These are phyloP conservation scores for Chorisops tibialis DNA, from an alignment of 2,888 invertebrate species.

Conservation along the genomic window DNA sequence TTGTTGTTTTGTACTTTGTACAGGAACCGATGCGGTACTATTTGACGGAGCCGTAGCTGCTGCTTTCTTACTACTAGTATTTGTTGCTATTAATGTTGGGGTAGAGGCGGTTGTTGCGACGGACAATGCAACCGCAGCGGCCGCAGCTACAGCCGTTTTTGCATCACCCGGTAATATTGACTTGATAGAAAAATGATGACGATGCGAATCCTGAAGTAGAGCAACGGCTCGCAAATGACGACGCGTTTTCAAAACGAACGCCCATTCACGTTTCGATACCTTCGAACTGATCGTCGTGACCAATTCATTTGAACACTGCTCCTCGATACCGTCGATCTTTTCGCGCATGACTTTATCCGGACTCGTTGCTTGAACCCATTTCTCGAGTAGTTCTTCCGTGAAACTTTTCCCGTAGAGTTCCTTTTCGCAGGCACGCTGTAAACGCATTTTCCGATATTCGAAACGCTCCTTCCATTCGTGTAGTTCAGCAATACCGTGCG, in stretches of 20 bases:
- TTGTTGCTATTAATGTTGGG: background rate
- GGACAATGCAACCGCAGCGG: background rate
- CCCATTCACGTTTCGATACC: conserved; percentile 60
- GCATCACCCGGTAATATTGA: conserved; percentile 48
- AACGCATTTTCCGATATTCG: conserved; percentile 62
- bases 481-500: conserved; percentile 68
- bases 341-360: conserved; percentile 63
- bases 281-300: conserved; percentile 62
- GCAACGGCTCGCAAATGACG: conserved; percentile 61
- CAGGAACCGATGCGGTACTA: background rate
- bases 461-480: conserved; percentile 72
- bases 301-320: conserved; percentile 58
- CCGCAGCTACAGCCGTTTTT: background rate
- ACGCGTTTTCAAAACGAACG: conserved; percentile 57
- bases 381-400: conserved; percentile 64
- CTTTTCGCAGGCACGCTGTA: conserved; percentile 64
- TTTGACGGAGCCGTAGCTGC: conserved; percentile 33
- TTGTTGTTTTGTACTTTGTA: conserved; percentile 12
- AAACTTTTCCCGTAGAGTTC: conserved; percentile 62
- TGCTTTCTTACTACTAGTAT: conserved; percentile 25
- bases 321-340: conserved; percentile 59
- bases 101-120: background rate
- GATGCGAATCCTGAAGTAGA: conserved; percentile 66
- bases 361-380: conserved; percentile 60
- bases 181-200: conserved; percentile 64